phyloP scores from a whole-genome alignment of 35 echinoderm and acorn worm species.

The Apostichopus californicus region DNA sequence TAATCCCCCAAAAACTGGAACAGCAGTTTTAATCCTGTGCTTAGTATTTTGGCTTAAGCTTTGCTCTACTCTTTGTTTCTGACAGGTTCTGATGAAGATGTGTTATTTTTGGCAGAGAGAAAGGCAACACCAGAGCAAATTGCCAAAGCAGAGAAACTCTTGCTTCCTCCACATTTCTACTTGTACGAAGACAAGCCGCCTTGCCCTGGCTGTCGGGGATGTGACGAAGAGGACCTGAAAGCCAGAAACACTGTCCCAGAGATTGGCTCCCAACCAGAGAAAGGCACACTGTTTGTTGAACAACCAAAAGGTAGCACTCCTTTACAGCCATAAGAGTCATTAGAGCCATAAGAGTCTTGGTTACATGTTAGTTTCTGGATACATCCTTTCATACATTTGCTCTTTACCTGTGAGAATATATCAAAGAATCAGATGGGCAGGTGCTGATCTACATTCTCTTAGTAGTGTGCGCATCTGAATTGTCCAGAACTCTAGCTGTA shows the following conservation, averaged over 20 bases:
- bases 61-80: not conserved
- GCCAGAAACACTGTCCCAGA: not conserved
- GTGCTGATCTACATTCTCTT: no score
- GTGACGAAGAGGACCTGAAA: constrained; percentile 65
- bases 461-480: no score
- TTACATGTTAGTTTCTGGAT: no score
- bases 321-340: no score
- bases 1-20: no score
- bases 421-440: no score
- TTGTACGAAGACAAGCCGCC: constrained; percentile 80
- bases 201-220: constrained; percentile 85
- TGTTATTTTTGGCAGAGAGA: constrained; percentile 65
- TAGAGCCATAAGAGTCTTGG: no score
- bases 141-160: constrained; percentile 68
- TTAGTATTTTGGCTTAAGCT: no score
- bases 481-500: no score
- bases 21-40: no score
- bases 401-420: no score
- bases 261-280: not conserved
- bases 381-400: no score
- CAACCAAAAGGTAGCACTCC: not conserved
- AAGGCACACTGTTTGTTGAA: constrained; percentile 1
- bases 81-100: constrained; percentile 66
- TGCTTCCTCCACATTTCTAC: constrained; percentile 74
- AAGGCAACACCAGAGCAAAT: constrained; percentile 68